Base-by-base conservation (phyloP, 2,113 vertebrate species). In the Uria aalge region DNA sequence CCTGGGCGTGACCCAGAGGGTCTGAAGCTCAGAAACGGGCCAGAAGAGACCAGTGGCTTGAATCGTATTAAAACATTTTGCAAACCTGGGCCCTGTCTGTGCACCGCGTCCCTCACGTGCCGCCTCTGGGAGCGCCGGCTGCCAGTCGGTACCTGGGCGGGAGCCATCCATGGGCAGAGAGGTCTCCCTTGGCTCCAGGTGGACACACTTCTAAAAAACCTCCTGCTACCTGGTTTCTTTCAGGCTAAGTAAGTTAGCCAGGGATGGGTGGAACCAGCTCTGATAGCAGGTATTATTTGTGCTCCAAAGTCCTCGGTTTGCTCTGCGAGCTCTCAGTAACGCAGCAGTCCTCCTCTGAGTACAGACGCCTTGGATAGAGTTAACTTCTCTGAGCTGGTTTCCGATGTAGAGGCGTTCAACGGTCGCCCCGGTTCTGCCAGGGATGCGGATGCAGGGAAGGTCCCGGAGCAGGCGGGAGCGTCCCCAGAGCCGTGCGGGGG, bases 381-480 rank as follows among this genome's bases (percentile, higher is more conserved):
- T 53, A 11, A 18, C 30, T 41, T 30, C 22, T 38, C 36, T 38
- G 21, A 4, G 29, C 60, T 55, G 78, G 53, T 40, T 62, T 40
- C 53, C 8, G n/a, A 20, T 24, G 4, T 1, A 4, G 55, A 24
- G 63, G 15, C 2, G 8, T 11, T 30, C 32, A n/a, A 4, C 8
- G 7, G 10, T 6, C 8, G 5, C 68, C 23, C 7, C 34, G 1
- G 38, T 5, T 43, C 38, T 43, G 15, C 56, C 20, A 9, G 4
- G 32, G 63, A 26, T 6, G 12, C 8, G 12, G 3, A 15, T 2
- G 2, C 15, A 26, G 81, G 13, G 5, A 1, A 26, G 76, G 75
- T 15, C 60, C 40, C 40, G 1, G 2, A 18, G 34, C 63, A 11
- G 19, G 16, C 21, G 19, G 1, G 12, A 3, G 1, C 6, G 36